Evolutionary conservation across 2,888 invertebrate species (phyloP), one percentile per base, ranked within the genome.

Genomic region (Andrena flavipes): DNA sequence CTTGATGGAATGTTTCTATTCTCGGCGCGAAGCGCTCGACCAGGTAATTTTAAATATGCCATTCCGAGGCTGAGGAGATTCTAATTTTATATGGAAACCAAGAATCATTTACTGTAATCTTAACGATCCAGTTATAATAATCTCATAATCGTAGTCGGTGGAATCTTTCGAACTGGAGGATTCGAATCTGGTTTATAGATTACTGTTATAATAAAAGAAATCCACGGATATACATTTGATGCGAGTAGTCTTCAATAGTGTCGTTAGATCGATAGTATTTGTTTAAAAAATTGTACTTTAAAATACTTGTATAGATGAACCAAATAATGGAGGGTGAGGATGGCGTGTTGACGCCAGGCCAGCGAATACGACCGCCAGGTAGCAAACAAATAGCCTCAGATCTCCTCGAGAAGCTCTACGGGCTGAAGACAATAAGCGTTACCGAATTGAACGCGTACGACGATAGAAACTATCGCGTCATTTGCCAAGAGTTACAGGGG

Each of bases 381-480:
- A 94, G 95, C 85, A 91, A 94, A 6, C 95, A 96, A 0, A 93
- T 93, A 0, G 96, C 96, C 0, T 94, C 94, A 72, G 93, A 95
- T 0, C 92, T 97, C 0, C 94, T 95, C 0, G 94, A 95, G 76
- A 93, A 95, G 4, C 93, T 96, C 0, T 97, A 96, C 91, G 96
- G 96, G 0, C 94, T 97, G 33, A 94, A 95, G 0, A 96, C 96
- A 1, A 91, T 93, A 0, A 94, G 94, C 49, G 94, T 97, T 29
- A 94, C 92, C 0, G 96, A 96, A 89, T 94, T 97, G 5, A 96
- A 96, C 84, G 96, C 97, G 1, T 98, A 97, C 91, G 97, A 97
- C 89, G 98, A 98, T 93, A 96, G 95, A 92, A 98, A 97, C 94
- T 97, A 96, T 93, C 96, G 95, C 90, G 94, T 97, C 13, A 92